These are phyloP conservation scores for Malurus melanocephalus DNA, from an alignment of 2,113 vertebrate genomes.

Conservation along the genomic window DNA sequence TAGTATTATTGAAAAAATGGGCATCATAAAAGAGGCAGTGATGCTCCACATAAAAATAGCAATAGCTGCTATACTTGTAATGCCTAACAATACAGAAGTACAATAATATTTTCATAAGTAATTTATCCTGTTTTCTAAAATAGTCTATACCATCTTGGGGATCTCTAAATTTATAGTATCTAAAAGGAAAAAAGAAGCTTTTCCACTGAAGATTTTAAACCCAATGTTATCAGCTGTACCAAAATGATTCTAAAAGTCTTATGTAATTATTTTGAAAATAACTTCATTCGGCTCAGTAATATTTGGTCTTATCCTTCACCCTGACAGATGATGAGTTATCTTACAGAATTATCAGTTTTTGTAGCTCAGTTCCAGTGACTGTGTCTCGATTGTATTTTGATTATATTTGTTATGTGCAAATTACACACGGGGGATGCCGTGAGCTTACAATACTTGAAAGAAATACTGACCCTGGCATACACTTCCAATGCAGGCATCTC, in stretches of 20 bases:
- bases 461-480: neutral
- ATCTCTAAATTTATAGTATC: neutral
- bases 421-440: neutral
- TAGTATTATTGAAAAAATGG: slow-evolving; percentile 24
- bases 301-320: neutral
- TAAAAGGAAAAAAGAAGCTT: neutral
- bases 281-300: neutral
- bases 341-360: neutral
- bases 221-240: neutral
- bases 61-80: neutral
- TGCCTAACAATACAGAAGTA: neutral
- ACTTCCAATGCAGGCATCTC: neutral
- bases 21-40: neutral
- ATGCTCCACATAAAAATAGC: neutral
- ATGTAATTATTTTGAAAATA: neutral
- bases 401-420: neutral
- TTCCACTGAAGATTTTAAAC: neutral
- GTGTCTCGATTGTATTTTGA: neutral
- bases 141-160: neutral
- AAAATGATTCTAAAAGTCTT: neutral
- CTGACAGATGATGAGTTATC: neutral
- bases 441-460: neutral
- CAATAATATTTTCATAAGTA: neutral
- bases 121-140: neutral
- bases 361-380: neutral